Percentiles rank a stretch among this genome's conserved stretches.
Evolutionary conservation across 2,113 vertebrate genomes (phyloP).

Genomic region (Pelodiscus sinensis): DNA sequence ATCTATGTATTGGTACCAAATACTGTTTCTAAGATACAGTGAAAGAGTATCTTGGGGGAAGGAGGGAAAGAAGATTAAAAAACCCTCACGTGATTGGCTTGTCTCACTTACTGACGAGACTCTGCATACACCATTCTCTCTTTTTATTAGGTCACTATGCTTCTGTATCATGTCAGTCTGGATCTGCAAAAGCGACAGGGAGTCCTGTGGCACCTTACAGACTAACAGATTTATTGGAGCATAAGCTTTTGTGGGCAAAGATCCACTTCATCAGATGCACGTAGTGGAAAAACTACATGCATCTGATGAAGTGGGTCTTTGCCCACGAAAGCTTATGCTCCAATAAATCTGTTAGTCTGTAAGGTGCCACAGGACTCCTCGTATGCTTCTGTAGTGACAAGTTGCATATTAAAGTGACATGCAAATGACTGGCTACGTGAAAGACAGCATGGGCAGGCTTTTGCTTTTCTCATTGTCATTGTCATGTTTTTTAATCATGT

Average conservation of each 20-base stretch:
- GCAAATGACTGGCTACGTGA: background rate
- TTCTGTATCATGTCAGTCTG: background rate
- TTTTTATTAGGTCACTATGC: background rate
- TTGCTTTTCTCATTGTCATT: background rate
- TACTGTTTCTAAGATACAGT: rapidly evolving
- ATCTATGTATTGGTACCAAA: background rate
- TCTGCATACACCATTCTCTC: background rate
- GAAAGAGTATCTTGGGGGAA: background rate
- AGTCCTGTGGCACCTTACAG: too few species aligned
- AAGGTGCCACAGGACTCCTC: too few species aligned
- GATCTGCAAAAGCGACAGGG: too few species aligned
- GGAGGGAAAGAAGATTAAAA: background rate
- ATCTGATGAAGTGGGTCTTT: too few species aligned
- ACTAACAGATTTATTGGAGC: too few species aligned
- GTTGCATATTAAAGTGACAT: background rate
- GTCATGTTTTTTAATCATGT: background rate
- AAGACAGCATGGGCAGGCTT: background rate
- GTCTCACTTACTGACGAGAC: background rate
- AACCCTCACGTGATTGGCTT: background rate
- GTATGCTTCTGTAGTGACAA: background rate
- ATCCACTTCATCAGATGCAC: too few species aligned
- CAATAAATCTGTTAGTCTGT: too few species aligned
- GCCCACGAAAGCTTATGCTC: too few species aligned
- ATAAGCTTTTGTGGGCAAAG: too few species aligned
- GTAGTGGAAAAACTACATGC: too few species aligned